Base-by-base conservation (phyloP, 2,888 invertebrate species). In the Odontocolon sp. region DNA sequence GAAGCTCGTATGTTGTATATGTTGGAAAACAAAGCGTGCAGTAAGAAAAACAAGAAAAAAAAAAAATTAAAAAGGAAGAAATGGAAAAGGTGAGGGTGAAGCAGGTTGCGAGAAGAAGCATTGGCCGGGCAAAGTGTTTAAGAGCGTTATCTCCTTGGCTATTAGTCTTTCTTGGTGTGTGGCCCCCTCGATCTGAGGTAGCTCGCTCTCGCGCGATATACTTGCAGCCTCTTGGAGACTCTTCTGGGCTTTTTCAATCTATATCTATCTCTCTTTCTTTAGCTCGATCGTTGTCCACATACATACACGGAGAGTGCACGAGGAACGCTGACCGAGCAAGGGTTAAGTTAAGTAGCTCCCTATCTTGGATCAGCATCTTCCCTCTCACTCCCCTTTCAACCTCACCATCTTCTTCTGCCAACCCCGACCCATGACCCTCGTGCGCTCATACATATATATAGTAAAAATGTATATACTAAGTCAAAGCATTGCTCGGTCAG, bases 121-220 rank as follows among this genome's bases (percentile, higher is more conserved):
- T 88, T 86, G 88, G 87, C 86, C 87, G 86, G 88, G 87, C 89
- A 88, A 89, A 89, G 89, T 89, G 89, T 89, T 90, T 89, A 89
- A 89, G 87, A 88, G 87, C 86, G 89, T 89, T 90, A 90, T 89
- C 89, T 89, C 85, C 86, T 84, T 86, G 87, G 88, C 89, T 90
- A 89, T 89, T 90, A 90, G 89, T 88, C 88, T 90, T 88, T 87
- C 89, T 88, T 87, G 87, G 88, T 89, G 90, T 90, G 90, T 89
- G 89, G 89, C 85, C 88, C 83, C 85, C n/a, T n/a, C 83, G 85
- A 84, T 85, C 84, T 86, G 87, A 85, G 82, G 81, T 84, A 21
- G 83, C 85, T 82, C 85, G 14, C 33, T 45, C 42, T 52, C 16
- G 23, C 16, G 14, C 31, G 23, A 45, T 14, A 26, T 18, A 28